Conservation (phyloP, 2,113 vertebrate species). For the Calyptomena viridis region DNA sequence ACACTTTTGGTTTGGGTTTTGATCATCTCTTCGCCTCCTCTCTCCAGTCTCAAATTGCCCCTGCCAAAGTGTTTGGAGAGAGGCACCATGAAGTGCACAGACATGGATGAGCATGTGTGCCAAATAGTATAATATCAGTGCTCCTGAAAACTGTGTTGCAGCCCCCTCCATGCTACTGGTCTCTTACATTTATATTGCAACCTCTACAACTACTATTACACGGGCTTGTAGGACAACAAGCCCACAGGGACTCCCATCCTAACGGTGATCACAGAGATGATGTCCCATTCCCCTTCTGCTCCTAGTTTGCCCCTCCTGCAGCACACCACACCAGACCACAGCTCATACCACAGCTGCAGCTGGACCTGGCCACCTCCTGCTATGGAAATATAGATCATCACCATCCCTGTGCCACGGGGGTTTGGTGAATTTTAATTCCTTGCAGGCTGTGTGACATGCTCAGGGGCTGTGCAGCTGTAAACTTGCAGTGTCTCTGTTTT, state of each 20-base stretch:
- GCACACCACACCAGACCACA: background rate
- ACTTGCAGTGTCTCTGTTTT: background rate
- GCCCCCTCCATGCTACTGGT: rapidly evolving
- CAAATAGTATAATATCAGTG: background rate
- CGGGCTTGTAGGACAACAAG: background rate
- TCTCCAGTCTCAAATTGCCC: background rate
- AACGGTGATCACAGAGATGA: background rate
- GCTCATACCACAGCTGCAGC: background rate
- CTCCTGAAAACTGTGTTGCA: background rate
- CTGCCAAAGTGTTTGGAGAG: background rate
- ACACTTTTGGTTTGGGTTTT: background rate
- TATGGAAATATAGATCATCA: background rate
- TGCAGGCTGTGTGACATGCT: background rate
- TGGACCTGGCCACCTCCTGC: rapidly evolving
- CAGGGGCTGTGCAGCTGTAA: background rate
- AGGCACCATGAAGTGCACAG: background rate
- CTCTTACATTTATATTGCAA: background rate
- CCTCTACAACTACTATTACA: background rate
- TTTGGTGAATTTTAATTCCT: background rate
- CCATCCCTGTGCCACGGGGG: rapidly evolving
- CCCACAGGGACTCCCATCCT: background rate
- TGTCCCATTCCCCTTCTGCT: background rate
- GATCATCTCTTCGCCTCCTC: background rate
- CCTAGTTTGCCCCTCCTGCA: background rate
- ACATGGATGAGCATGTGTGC: rapidly evolving